These are phyloP conservation scores for Smittia aterrima DNA, from an alignment of 2,888 invertebrate species.

Conservation along the genomic window DNA sequence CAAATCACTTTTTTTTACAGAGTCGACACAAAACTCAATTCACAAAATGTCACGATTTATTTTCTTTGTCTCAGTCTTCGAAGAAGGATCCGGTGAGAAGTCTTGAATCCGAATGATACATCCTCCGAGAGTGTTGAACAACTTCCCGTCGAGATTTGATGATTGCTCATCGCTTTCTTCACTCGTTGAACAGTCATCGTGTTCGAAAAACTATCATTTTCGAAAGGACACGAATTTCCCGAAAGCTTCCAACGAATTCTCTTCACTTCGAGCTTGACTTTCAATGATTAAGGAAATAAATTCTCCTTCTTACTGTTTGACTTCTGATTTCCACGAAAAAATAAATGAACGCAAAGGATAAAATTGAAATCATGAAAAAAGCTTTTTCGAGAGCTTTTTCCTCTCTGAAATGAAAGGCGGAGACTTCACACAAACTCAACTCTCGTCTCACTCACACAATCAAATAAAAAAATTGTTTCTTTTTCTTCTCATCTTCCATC, in stretches of 20 bases:
- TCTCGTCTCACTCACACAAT: slow-evolving; percentile 7
- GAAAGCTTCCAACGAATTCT: neutral
- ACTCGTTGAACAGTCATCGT: neutral
- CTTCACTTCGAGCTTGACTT: neutral
- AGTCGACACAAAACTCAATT: neutral
- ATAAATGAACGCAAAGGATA: neutral
- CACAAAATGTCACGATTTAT: neutral
- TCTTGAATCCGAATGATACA: neutral
- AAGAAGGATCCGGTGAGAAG: neutral
- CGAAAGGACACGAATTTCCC: neutral
- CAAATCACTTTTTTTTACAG: neutral
- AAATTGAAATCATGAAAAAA: neutral
- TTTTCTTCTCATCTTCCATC: neutral
- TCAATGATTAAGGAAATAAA: neutral
- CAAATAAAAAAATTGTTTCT: neutral
- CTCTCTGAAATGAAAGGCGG: slow-evolving; percentile 2
- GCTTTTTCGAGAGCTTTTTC: neutral
- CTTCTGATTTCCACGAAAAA: neutral
- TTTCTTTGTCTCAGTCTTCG: too few relatives aligned
- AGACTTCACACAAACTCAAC: neutral
- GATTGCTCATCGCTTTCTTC: neutral
- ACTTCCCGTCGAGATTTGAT: neutral
- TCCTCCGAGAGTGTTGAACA: neutral
- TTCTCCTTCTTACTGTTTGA: neutral
- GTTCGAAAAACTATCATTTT: neutral